Evolutionary conservation across 2,113 vertebrate species (phyloP).

Genomic region (Apistogramma diplotaenia): DNA sequence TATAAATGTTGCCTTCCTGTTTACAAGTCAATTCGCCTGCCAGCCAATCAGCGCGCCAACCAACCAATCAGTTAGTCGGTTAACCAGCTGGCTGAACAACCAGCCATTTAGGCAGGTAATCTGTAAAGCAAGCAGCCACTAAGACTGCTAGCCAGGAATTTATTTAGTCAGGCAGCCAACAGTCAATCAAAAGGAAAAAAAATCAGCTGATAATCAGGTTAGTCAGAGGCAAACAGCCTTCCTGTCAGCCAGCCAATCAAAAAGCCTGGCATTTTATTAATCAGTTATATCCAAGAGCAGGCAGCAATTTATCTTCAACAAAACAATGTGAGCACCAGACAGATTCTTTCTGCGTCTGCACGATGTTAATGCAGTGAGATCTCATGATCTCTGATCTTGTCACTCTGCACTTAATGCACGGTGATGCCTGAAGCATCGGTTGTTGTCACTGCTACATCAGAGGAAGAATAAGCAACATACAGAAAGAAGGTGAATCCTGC

Average conservation of each 20-base stretch:
- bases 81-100: conserved; percentile 20
- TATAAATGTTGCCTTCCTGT: conserved; percentile 44
- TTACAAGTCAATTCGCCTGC: conserved; percentile 37
- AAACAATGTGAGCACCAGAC: conserved; percentile 1
- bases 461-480: not conserved
- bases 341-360: not conserved
- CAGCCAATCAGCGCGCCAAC: conserved; percentile 33
- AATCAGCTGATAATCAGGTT: conserved; percentile 5
- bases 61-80: conserved; percentile 33
- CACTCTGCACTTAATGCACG: not conserved
- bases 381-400: not conserved
- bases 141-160: not conserved
- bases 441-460: not conserved
- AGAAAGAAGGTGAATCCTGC: not conserved
- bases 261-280: conserved; percentile 1
- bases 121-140: conserved; percentile 8
- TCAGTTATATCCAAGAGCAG: not conserved
- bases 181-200: not conserved
- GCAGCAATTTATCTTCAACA: conserved; percentile 1
- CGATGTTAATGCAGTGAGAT: not conserved
- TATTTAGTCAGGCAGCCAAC: not conserved
- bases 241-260: conserved; percentile 16
- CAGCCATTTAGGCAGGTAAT: conserved; percentile 17
- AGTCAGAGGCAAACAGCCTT: not conserved
- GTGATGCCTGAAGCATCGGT: not conserved